A percentile compares a stretch with the other conserved stretches of the same genome.
phyloP scores from a whole-genome alignment of 2,888 invertebrate genomes.

The Eilema griseolum region DNA sequence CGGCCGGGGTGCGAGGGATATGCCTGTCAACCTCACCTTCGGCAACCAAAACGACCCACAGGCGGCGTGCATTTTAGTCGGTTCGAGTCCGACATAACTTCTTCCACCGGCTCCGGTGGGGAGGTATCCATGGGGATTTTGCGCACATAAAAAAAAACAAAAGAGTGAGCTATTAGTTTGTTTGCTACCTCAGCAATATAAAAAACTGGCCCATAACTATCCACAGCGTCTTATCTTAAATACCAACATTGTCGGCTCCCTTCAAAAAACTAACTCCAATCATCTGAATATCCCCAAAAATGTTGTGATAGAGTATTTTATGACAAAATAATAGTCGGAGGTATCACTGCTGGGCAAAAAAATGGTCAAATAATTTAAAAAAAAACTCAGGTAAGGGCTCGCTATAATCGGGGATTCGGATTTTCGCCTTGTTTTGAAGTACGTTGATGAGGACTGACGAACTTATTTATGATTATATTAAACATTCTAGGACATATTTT shows the following conservation, averaged over 20 bases:
- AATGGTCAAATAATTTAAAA: slow-evolving; percentile 53
- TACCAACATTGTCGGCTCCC: slow-evolving; percentile 35
- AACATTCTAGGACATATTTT: too few relatives aligned
- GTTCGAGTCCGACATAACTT: too few relatives aligned
- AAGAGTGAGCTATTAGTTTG: too few relatives aligned
- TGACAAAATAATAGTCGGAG: slow-evolving; percentile 75
- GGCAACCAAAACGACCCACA: too few relatives aligned
- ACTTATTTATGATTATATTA: background rate
- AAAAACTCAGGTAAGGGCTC: slow-evolving; percentile 53
- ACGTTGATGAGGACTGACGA: slow-evolving; percentile 10
- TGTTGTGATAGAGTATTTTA: slow-evolving; percentile 76
- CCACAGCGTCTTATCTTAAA: background rate
- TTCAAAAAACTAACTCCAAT: slow-evolving; percentile 30
- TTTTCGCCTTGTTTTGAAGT: slow-evolving; percentile 22
- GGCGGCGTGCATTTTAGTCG: too few relatives aligned
- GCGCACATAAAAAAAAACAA: too few relatives aligned
- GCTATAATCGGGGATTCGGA: slow-evolving; percentile 60
- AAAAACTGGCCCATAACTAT: background rate
- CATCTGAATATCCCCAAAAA: slow-evolving; percentile 43
- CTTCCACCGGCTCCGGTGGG: too few relatives aligned
- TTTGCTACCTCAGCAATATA: background rate
- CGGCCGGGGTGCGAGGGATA: too few relatives aligned
- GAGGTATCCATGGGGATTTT: too few relatives aligned
- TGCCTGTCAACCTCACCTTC: too few relatives aligned
- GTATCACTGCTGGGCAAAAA: slow-evolving; percentile 50